phyloP scores from a whole-genome alignment of 2,797 vertebrate species.

The Selene dorsalis region DNA sequence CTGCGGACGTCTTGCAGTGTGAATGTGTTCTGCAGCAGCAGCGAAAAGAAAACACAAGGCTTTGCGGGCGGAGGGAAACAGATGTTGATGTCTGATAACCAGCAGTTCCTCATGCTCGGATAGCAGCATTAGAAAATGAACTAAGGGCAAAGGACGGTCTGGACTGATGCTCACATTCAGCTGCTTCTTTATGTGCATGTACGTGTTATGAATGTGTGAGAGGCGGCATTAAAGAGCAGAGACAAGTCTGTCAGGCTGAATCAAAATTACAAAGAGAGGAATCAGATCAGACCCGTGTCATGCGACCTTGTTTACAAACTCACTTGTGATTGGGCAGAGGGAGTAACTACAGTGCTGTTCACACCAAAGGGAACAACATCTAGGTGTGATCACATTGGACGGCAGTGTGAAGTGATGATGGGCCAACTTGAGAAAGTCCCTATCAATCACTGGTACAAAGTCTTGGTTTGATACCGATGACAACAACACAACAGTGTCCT shows the following conservation, averaged over 20 bases:
- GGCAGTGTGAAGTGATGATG: slow-evolving; percentile 22
- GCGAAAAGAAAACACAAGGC: slow-evolving; percentile 10
- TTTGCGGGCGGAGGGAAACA: slow-evolving; percentile 37
- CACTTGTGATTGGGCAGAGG: neutral
- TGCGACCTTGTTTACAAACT: slow-evolving; percentile 34
- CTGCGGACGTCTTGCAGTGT: neutral
- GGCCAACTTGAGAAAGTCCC: slow-evolving; percentile 30
- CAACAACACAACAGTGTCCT: slow-evolving; percentile 4
- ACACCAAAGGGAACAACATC: slow-evolving; percentile 14
- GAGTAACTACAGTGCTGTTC: slow-evolving; percentile 17
- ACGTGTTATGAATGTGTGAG: slow-evolving; percentile 17
- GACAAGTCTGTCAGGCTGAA: slow-evolving; percentile 20
- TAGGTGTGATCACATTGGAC: slow-evolving; percentile 30
- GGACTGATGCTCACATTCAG: slow-evolving; percentile 36
- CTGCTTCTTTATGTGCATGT: slow-evolving; percentile 30
- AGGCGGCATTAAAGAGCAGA: slow-evolving; percentile 7
- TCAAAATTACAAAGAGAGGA: slow-evolving; percentile 1
- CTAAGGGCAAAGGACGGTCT: slow-evolving; percentile 35
- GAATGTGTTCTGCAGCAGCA: neutral
- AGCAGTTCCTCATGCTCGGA: slow-evolving; percentile 34
- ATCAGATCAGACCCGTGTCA: slow-evolving; percentile 9
- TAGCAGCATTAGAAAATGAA: slow-evolving; percentile 35
- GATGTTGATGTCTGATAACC: slow-evolving; percentile 54
- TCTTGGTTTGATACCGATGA: slow-evolving; percentile 35
- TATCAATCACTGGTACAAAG: slow-evolving; percentile 36